Evolutionary conservation across 2,888 invertebrate genomes (phyloP).

Genomic region (Calameuta filiformis): DNA sequence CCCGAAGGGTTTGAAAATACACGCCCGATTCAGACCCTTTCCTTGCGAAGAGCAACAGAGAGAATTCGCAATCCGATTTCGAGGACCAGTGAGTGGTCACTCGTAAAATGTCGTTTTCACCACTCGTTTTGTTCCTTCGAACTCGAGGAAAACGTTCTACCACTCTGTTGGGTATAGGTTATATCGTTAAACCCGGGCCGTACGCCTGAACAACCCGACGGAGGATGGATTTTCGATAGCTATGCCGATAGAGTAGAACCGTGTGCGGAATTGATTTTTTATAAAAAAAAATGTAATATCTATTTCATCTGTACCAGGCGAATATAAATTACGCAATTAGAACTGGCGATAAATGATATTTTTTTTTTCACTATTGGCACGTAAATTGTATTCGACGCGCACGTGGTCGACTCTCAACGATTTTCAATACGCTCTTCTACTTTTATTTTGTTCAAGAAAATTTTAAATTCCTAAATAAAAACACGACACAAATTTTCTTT

Average conservation of each 20-base stretch:
- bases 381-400: not conserved
- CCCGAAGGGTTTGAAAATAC: not conserved
- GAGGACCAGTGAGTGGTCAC: not conserved
- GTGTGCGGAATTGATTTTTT: not conserved
- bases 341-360: not conserved
- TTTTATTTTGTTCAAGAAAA: not conserved
- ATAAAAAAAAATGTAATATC: not conserved
- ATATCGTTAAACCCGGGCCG: too few species aligned
- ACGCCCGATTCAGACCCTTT: not conserved
- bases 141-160: not conserved
- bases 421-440: not conserved
- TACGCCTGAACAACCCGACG: too few species aligned
- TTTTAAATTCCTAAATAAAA: not conserved
- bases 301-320: not conserved
- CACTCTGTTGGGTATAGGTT: not conserved
- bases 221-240: not conserved
- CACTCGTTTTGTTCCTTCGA: not conserved
- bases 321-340: not conserved
- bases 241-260: not conserved
- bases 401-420: not conserved
- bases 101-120: not conserved
- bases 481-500: not conserved
- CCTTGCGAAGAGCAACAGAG: not conserved
- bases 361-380: not conserved
- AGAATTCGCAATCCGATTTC: not conserved